Conservation (phyloP, 2,888 invertebrate species). For the Acrocyrtus sp. region DNA sequence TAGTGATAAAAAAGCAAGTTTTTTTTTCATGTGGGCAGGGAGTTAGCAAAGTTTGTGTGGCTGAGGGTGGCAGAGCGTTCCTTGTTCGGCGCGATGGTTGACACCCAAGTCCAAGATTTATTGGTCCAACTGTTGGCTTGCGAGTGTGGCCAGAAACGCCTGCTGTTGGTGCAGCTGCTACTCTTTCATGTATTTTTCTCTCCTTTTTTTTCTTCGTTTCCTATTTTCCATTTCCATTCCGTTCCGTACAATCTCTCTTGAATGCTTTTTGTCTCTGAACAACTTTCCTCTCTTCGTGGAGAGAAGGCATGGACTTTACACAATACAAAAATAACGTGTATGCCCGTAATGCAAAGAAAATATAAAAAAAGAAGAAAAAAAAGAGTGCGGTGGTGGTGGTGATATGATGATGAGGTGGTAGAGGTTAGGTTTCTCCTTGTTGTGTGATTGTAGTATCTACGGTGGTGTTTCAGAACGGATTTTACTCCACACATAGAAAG, state of each 20-base stretch:
- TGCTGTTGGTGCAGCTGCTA: constrained; percentile 57
- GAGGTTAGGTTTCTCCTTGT: neutral
- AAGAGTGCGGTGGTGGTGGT: neutral
- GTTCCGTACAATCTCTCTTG: too few relatives aligned
- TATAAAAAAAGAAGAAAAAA: too few relatives aligned
- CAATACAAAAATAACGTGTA: too few relatives aligned
- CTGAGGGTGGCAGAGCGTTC: constrained; percentile 64
- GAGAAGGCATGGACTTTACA: too few relatives aligned
- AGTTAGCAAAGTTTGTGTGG: constrained; percentile 58
- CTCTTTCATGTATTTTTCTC: constrained; percentile 51
- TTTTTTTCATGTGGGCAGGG: constrained; percentile 56
- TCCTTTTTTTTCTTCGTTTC: constrained; percentile 42
- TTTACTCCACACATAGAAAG: too few relatives aligned
- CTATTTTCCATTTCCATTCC: constrained; percentile 38
- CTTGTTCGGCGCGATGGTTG: constrained; percentile 63
- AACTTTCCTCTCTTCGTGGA: neutral
- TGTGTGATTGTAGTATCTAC: too few relatives aligned
- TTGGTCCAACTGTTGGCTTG: constrained; percentile 62
- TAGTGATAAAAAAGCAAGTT: constrained; percentile 31
- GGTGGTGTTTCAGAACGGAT: too few relatives aligned
- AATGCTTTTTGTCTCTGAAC: neutral
- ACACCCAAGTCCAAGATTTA: constrained; percentile 64
- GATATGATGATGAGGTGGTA: neutral
- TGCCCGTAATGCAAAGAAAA: too few relatives aligned
- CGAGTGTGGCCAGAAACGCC: constrained; percentile 63